phyloP scores from a whole-genome alignment of 2,113 vertebrate genomes.

The Dipodomys spectabilis region DNA sequence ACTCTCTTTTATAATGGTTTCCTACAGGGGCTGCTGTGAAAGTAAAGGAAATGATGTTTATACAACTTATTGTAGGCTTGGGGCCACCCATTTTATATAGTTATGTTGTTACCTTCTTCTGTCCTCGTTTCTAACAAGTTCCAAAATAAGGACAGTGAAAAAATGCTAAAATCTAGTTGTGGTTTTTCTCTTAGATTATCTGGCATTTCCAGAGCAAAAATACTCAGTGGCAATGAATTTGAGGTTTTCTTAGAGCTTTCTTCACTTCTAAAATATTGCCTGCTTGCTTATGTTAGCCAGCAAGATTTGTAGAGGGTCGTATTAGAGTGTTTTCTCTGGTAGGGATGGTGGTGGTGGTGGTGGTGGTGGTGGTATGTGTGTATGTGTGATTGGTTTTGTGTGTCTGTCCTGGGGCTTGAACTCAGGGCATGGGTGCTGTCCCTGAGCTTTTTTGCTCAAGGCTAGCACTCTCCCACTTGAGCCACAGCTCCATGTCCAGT shows the following conservation, averaged over 20 bases:
- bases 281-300: not conserved
- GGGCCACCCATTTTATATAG: not conserved
- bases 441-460: too few relatives aligned
- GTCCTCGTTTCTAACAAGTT: not conserved
- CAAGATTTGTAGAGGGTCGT: not conserved
- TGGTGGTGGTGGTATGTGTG: too few relatives aligned
- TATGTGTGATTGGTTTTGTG: too few relatives aligned
- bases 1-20: not conserved
- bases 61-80: not conserved
- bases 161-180: not conserved
- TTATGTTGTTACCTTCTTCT: not conserved
- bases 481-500: too few relatives aligned
- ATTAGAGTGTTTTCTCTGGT: too few relatives aligned
- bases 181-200: not conserved
- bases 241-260: not conserved
- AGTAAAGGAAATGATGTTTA: not conserved
- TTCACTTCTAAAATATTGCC: slow-evolving; percentile 40
- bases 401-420: too few relatives aligned
- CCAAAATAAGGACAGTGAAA: slow-evolving; percentile 8
- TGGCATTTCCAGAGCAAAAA: slow-evolving; percentile 34
- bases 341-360: too few relatives aligned
- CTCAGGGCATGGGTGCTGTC: too few relatives aligned
- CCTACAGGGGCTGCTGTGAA: not conserved
- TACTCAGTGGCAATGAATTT: not conserved
- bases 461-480: too few relatives aligned